Evolutionary conservation across 1,140 invertebrate genomes (phyloP), one percentile per base, ranked within the genome.

Genomic region (Nasonia giraulti): DNA sequence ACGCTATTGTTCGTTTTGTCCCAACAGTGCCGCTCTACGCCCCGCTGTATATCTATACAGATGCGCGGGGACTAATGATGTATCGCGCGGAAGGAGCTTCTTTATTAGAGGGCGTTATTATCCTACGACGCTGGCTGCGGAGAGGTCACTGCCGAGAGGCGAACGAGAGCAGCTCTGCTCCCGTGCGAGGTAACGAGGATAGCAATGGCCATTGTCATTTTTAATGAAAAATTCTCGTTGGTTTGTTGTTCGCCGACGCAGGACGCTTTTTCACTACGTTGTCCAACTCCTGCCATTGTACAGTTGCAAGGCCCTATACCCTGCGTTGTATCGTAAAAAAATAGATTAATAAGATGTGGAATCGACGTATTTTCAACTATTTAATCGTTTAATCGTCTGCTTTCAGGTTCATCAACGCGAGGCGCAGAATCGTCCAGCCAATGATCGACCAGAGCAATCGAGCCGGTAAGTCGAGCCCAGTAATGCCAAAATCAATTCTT

Each of bases 381-480:
- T 44, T 1, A 50, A 87, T 80, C 6, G 14, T 31, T 77, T 80
- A 68, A 85, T 87, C 27, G 66, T 82, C 90, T 75, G 95, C 91
- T 96, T 96, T 84, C 95, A 97, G 98, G 98, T 99, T 99, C 93
- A 99, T 99, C 93, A 99, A 99, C 94, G 98, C 98, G 91, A 96
- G 98, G 94, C 96, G 98, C 94, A 96, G 98, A 95, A 99, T 99
- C 94, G 97, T 99, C 87, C 98, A 98, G 92, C 97, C 97, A 80
- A 98, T 98, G 97, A 98, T 98, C 91, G 98, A 98, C 95, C 98
- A 97, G 95, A 99, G 98, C 92, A 99, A 99, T 95, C 96, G 98
- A 96, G 98, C 98, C 95, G 98, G 98, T 98, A 96, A 96, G 95
- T 95, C 87, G 86, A 88, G 71, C 84, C 88, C 88, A 88, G 82